Base-by-base conservation (phyloP, 2,797 vertebrate genomes). In the Apogon hyalosoma region DNA sequence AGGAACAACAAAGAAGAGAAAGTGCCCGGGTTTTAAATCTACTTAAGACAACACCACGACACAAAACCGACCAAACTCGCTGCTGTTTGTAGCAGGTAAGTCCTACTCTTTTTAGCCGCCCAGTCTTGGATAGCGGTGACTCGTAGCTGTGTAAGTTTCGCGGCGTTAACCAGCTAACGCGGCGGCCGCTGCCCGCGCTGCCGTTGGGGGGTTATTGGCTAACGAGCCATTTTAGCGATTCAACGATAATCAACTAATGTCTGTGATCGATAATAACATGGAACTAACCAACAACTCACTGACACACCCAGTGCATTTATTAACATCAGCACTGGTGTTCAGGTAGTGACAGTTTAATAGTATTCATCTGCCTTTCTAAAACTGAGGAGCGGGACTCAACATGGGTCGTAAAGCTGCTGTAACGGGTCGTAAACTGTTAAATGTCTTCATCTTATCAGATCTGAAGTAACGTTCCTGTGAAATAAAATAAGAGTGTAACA, bases 1-100 rank as follows among this genome's bases (percentile, higher is more conserved):
- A 84, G 88, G 81, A 88, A 90, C 88, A 89, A 91, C 84, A 92
- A 91, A 90, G 84, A 87, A 19, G 66, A 73, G 80, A 79, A 86
- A 81, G 83, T 80, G 46, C 59, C 78, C 83, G 57, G 82, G 52
- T 43, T 85, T 78, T 57, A 75, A 84, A 75, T 40, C 67, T 15
- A 10, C 33, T 58, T 39, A 18, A 33, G 39, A 66, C n/a, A 66
- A 60, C 58, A 12, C 11, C 19, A 39, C 42, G 66, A 18, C 36
- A 11, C 16, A 11, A 55, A 60, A 39, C 8, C 2, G 14, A 43
- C 52, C 4, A 19, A 18, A 7, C 40, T 45, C 16, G 15, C 40
- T 7, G 1, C 63, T 9, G 6, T 58, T 49, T 0, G 13, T 53
- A 28, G 51, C 41, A 63, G 81, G 90, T 91, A 55, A 63, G 67